These are phyloP conservation scores for Drosophila nigrodunni DNA, from an alignment of 1,140 invertebrate genomes.

Conservation along the genomic window DNA sequence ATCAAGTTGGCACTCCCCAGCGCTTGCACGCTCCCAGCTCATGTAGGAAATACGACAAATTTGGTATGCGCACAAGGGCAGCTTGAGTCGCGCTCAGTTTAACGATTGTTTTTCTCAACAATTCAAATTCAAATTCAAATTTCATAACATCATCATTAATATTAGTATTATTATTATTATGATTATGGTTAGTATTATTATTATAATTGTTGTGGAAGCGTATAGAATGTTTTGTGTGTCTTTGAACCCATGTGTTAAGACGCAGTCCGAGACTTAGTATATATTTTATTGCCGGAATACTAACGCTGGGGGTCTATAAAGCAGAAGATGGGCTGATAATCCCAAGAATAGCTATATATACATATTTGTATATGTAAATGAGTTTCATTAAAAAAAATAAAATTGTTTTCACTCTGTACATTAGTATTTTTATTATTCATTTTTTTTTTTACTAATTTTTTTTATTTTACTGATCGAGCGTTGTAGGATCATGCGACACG, in stretches of 20 bases:
- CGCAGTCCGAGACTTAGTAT: background rate
- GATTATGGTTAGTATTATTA: no score
- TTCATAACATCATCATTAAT: background rate
- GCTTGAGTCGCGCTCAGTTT: slow-evolving; percentile 19
- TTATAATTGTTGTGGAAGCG: no score
- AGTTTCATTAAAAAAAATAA: slow-evolving; percentile 42
- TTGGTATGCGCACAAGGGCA: slow-evolving; percentile 7
- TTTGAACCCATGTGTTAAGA: background rate
- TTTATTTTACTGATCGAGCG: slow-evolving; percentile 15
- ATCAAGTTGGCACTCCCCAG: slow-evolving; percentile 4
- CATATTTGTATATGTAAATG: slow-evolving; percentile 5
- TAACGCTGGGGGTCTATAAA: slow-evolving; percentile 30
- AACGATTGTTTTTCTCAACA: slow-evolving; percentile 16
- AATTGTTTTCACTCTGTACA: slow-evolving; percentile 25
- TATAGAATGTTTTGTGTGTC: no score
- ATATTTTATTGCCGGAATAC: slow-evolving; percentile 22
- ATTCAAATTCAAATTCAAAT: background rate
- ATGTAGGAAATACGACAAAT: no score
- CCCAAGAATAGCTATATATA: slow-evolving; percentile 1
- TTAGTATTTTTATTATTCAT: no score
- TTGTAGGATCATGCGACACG: slow-evolving; percentile 13
- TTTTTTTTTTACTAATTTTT: background rate
- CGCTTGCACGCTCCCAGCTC: background rate
- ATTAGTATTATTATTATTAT: no score
- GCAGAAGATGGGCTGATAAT: slow-evolving; percentile 29